phyloP scores from a whole-genome alignment of 2,113 vertebrate species.

The Neolamprologus modestus region DNA sequence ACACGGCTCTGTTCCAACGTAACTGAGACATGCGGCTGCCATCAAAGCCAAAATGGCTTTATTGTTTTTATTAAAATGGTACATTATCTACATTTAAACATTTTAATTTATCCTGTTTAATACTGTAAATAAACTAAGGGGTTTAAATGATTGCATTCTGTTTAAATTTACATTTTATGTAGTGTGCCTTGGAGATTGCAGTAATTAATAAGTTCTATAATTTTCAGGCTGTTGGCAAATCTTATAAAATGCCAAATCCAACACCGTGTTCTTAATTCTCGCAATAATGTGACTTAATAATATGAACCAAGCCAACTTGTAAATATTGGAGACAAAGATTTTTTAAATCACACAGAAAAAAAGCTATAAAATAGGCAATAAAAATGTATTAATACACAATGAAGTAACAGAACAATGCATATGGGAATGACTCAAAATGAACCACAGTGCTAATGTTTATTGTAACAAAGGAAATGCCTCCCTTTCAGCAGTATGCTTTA shows the following conservation, averaged over 20 bases:
- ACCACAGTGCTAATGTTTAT: background rate
- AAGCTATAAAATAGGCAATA: background rate
- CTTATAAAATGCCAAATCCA: background rate
- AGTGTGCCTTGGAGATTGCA: fast-evolving
- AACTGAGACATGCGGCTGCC: background rate
- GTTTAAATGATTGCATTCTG: background rate
- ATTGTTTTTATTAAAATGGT: background rate
- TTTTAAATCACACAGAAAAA: background rate
- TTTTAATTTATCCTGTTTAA: background rate
- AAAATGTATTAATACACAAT: background rate
- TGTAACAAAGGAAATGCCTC: background rate
- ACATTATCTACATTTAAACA: background rate
- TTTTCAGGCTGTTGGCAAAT: background rate
- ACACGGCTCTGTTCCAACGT: background rate
- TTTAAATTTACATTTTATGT: background rate
- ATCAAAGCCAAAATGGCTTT: background rate
- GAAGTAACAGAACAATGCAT: background rate
- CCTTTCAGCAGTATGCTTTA: background rate
- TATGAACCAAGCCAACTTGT: background rate
- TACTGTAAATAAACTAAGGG: background rate
- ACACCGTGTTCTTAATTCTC: background rate
- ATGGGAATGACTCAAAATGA: background rate
- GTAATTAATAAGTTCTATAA: background rate
- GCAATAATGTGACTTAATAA: background rate
- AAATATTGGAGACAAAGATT: background rate